Conservation (phyloP, 1,140 invertebrate species). For the Steinernema feltiae region DNA sequence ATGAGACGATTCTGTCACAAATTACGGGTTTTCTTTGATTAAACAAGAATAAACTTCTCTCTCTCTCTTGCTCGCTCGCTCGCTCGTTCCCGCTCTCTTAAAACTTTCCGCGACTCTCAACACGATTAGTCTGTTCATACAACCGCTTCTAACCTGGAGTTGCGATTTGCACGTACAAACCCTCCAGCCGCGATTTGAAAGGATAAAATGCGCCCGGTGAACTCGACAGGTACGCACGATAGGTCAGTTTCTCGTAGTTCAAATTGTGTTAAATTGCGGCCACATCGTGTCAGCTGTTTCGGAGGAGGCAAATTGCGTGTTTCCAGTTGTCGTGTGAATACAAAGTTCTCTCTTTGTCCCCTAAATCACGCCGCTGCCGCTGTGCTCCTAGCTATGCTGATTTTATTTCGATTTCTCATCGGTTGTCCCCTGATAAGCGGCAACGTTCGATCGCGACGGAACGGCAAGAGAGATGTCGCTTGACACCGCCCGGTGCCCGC, state of each 20-base stretch:
- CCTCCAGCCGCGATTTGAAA: too few relatives aligned
- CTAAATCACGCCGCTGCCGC: neutral
- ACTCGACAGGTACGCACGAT: neutral
- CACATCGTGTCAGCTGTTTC: neutral
- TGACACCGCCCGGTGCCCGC: neutral
- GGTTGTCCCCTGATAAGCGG: neutral
- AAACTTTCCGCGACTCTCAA: neutral
- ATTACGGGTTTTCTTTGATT: neutral
- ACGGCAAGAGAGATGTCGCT: neutral
- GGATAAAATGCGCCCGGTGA: neutral
- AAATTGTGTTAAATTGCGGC: neutral
- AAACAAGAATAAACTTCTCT: neutral
- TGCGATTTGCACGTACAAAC: neutral
- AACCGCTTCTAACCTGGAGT: neutral
- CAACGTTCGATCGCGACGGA: neutral
- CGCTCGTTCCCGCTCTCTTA: neutral
- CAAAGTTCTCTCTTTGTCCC: neutral
- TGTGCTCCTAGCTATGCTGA: neutral
- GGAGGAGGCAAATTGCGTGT: neutral
- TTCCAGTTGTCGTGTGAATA: neutral
- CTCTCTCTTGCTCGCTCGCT: neutral
- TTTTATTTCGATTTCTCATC: neutral
- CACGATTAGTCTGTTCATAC: neutral
- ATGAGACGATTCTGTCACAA: neutral
- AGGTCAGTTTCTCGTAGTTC: neutral